These are phyloP conservation scores for Eulithis testata DNA, from an alignment of 2,888 invertebrate genomes.

Conservation along the genomic window DNA sequence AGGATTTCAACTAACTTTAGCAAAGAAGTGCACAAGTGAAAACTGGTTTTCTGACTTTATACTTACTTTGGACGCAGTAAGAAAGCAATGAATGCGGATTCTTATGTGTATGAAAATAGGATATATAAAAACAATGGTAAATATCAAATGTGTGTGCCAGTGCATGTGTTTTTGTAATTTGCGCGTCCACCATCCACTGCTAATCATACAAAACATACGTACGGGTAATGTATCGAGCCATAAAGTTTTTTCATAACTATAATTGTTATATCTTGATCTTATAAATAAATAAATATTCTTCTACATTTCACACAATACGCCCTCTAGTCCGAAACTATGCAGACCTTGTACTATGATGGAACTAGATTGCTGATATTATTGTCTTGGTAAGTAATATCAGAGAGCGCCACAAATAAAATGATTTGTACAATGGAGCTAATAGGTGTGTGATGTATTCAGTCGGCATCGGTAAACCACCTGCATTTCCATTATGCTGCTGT, in stretches of 20 bases:
- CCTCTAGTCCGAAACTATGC: too few species aligned
- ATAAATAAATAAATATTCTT: too few species aligned
- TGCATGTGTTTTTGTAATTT: too few species aligned
- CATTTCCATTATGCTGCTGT: conserved; percentile 17
- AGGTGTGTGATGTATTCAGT: conserved; percentile 26
- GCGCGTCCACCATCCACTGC: too few species aligned
- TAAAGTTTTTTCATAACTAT: too few species aligned
- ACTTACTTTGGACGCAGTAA: neutral
- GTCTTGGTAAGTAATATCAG: neutral
- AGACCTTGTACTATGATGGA: too few species aligned
- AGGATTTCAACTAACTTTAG: conserved; percentile 16
- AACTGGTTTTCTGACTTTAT: conserved; percentile 16
- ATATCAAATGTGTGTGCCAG: too few species aligned
- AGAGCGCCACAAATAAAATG: conserved; percentile 16
- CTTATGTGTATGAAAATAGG: neutral
- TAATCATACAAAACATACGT: too few species aligned
- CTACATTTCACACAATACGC: too few species aligned
- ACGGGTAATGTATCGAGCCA: too few species aligned
- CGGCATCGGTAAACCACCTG: conserved; percentile 14
- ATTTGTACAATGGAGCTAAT: conserved; percentile 24
- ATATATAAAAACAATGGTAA: neutral
- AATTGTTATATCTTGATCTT: too few species aligned
- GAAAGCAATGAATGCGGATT: neutral
- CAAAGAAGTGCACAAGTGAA: conserved; percentile 20
- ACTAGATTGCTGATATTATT: too few species aligned